Percentiles rank a stretch among this genome's conserved stretches.
Evolutionary conservation across 64 coral and sea anemone genomes (phyloP).

Genomic region (Hydrozoanthus tunicans): DNA sequence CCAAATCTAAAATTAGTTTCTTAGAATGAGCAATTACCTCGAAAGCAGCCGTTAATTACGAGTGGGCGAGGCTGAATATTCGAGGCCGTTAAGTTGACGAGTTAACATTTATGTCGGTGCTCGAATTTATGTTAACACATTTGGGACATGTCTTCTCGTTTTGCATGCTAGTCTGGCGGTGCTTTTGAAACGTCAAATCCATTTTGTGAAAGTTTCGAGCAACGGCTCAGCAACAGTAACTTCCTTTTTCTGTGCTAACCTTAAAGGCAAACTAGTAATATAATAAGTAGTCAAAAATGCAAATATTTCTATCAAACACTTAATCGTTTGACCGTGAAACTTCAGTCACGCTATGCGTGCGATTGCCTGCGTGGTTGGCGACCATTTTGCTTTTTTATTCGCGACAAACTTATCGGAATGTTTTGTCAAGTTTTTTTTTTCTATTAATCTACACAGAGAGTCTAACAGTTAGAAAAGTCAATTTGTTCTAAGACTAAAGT

Average conservation of each 20-base stretch:
- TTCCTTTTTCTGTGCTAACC: not conserved
- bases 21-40: constrained; percentile 35
- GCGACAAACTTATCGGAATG: not conserved
- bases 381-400: not conserved
- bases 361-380: too few species aligned
- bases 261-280: constrained; percentile 2
- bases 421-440: too few species aligned
- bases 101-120: not conserved
- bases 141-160: not conserved
- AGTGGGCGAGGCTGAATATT: not conserved
- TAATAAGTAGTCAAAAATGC: constrained; percentile 10
- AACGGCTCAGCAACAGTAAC: not conserved
- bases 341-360: constrained; percentile 1
- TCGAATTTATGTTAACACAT: not conserved
- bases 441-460: not conserved
- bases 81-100: not conserved
- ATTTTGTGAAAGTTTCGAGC: not conserved
- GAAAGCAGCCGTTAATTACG: constrained; percentile 24
- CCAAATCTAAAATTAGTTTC: constrained; percentile 25
- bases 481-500: too few species aligned
- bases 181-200: not conserved
- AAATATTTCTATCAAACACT: not conserved
- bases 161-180: not conserved
- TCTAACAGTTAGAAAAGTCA: too few species aligned
- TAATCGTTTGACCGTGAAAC: constrained; percentile 19